phyloP scores from a whole-genome alignment of 2,797 vertebrate genomes.

The Spinus olivaceus region DNA sequence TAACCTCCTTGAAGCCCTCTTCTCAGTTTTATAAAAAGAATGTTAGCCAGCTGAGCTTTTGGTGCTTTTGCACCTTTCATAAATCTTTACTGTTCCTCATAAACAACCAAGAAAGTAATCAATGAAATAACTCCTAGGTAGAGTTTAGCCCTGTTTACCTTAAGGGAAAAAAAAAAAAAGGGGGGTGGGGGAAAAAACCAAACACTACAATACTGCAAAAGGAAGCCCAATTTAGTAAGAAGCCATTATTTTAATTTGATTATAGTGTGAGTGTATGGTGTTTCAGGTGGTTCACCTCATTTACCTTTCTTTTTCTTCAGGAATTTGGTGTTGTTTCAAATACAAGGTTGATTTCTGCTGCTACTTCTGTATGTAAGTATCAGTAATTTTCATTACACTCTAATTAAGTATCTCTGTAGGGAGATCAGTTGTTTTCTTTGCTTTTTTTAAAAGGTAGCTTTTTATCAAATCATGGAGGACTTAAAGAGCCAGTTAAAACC shows the following conservation, averaged over 20 bases:
- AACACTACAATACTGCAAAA: neutral
- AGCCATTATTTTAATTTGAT: neutral
- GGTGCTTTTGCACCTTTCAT: neutral
- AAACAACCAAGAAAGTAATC: neutral
- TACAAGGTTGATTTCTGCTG: slow-evolving; percentile 95
- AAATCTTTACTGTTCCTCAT: neutral
- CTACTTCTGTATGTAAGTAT: slow-evolving; percentile 98
- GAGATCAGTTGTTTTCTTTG: neutral
- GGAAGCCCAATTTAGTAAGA: neutral
- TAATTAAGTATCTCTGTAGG: neutral
- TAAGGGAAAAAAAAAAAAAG: neutral
- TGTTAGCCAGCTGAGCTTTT: neutral
- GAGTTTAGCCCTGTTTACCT: neutral
- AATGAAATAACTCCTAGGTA: neutral
- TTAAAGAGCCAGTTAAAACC: neutral
- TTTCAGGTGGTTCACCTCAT: slow-evolving; percentile 18
- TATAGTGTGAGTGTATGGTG: neutral
- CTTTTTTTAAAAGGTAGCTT: neutral
- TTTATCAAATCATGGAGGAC: neutral
- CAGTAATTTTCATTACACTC: neutral
- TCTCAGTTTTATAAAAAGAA: neutral
- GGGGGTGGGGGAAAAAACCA: neutral
- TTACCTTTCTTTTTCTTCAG: slow-evolving; percentile 70
- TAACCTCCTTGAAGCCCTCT: neutral
- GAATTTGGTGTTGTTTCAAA: slow-evolving; percentile 99